phyloP scores from a whole-genome alignment of 2,797 vertebrate genomes.

The Eutrigla gurnardus region DNA sequence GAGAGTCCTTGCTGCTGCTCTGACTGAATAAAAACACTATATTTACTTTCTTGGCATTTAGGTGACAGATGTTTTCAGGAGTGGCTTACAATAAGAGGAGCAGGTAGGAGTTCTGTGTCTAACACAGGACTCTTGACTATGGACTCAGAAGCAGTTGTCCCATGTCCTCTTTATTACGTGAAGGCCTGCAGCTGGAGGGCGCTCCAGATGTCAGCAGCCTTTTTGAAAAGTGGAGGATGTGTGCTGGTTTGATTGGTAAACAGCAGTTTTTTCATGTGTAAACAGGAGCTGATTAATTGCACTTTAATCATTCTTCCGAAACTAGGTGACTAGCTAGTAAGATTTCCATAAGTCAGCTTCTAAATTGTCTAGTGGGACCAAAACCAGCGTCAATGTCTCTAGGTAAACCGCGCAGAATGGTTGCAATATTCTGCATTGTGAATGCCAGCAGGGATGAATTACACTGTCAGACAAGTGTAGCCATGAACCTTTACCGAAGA shows the following conservation, averaged over 20 bases:
- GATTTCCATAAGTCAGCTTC: constrained; percentile 6
- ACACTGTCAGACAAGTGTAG: constrained; percentile 1
- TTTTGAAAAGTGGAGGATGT: neutral
- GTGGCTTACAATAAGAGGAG: constrained; percentile 41
- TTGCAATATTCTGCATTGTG: constrained; percentile 1
- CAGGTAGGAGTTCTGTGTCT: constrained; percentile 13
- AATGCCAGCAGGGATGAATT: constrained; percentile 23
- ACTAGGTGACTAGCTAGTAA: too few relatives aligned
- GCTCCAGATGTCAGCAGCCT: neutral
- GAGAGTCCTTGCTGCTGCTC: constrained; percentile 18
- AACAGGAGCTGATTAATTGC: neutral
- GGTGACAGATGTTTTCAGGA: constrained; percentile 40
- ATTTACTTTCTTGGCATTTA: constrained; percentile 62
- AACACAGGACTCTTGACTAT: constrained; percentile 34
- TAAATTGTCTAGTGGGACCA: constrained; percentile 13
- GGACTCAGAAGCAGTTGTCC: neutral
- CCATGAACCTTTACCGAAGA: constrained; percentile 19
- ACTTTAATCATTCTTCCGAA: neutral
- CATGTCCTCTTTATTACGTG: constrained; percentile 19
- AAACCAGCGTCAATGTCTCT: constrained; percentile 2
- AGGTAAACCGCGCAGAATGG: neutral
- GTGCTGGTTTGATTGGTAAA: constrained; percentile 3
- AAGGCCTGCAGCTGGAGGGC: neutral
- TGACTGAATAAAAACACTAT: constrained; percentile 43
- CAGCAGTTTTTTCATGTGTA: neutral